Evolutionary conservation across 2,113 vertebrate genomes (phyloP).

Genomic region (Eubucco bourcierii): DNA sequence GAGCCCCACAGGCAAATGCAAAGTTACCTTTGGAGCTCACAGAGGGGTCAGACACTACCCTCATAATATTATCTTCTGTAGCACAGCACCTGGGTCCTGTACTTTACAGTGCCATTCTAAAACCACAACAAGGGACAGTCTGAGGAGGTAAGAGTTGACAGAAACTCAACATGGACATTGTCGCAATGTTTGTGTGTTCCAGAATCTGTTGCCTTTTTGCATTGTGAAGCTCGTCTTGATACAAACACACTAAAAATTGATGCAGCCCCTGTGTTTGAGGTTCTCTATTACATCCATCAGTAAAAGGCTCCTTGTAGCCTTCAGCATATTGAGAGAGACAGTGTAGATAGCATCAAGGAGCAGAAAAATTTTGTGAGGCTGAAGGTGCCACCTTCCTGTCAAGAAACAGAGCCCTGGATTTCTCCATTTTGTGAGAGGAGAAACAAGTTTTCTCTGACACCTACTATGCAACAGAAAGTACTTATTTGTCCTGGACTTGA

Average conservation of each 20-base stretch:
- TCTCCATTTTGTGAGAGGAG: background rate
- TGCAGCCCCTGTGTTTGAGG: background rate
- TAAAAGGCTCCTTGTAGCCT: background rate
- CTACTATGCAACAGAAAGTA: background rate
- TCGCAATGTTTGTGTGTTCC: background rate
- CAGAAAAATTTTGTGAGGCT: background rate
- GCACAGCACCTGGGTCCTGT: slow-evolving; percentile 59
- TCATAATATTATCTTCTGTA: slow-evolving; percentile 60
- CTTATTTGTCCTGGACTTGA: background rate
- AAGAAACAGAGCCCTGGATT: background rate
- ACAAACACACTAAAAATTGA: background rate
- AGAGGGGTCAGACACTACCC: slow-evolving; percentile 57
- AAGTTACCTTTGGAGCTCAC: slow-evolving; percentile 65
- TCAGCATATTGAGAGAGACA: background rate
- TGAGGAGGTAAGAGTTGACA: background rate
- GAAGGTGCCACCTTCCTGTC: background rate
- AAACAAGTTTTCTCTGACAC: background rate
- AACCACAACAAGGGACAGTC: slow-evolving; percentile 9
- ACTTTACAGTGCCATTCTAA: slow-evolving; percentile 52
- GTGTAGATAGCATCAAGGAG: accelerated
- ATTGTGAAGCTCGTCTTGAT: background rate
- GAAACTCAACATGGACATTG: background rate
- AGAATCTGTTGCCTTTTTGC: background rate
- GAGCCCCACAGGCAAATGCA: slow-evolving; percentile 71
- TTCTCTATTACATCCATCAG: background rate